A percentile compares a stretch with the other conserved stretches of the same genome.
Evolutionary conservation across 35 echinoderm and acorn worm genomes (phyloP).

Genomic region (Eucidaris tribuloides): DNA sequence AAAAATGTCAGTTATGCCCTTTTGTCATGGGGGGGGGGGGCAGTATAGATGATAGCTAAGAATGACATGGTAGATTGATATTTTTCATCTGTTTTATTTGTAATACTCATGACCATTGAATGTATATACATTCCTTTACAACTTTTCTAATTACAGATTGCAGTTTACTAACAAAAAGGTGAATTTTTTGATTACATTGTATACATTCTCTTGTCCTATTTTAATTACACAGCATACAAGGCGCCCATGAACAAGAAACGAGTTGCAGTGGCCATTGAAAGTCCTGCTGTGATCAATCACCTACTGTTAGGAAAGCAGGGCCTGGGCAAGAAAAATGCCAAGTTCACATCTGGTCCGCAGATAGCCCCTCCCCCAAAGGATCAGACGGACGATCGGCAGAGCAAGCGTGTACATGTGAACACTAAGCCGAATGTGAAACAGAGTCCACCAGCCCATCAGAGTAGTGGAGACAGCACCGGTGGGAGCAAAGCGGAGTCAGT

Average conservation of each 20-base stretch:
- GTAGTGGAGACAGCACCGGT: not conserved
- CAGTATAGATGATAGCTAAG: too few species aligned
- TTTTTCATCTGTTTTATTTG: not conserved
- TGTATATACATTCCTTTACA: not conserved
- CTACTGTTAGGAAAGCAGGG: constrained; percentile 83
- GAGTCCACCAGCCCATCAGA: not conserved
- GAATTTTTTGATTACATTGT: not conserved
- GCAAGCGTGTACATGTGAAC: constrained; percentile 51
- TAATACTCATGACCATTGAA: not conserved
- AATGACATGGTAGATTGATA: too few species aligned
- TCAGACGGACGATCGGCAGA: constrained; percentile 8
- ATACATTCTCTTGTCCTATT: not conserved
- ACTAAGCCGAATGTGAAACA: constrained; percentile 53
- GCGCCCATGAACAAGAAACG: constrained; percentile 31
- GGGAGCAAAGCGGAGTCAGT: not conserved
- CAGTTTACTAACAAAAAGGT: not conserved
- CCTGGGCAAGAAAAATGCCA: constrained; percentile 84
- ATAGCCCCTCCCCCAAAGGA: constrained; percentile 59
- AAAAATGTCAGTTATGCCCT: too few species aligned
- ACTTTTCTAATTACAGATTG: not conserved
- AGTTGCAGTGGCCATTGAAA: constrained; percentile 67
- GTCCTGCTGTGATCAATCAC: constrained; percentile 89
- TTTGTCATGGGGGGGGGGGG: too few species aligned
- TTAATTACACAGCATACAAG: constrained; percentile 32
- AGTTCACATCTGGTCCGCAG: constrained; percentile 59